Evolutionary conservation across 2,888 invertebrate species (phyloP).

Genomic region (Aquatica leii): DNA sequence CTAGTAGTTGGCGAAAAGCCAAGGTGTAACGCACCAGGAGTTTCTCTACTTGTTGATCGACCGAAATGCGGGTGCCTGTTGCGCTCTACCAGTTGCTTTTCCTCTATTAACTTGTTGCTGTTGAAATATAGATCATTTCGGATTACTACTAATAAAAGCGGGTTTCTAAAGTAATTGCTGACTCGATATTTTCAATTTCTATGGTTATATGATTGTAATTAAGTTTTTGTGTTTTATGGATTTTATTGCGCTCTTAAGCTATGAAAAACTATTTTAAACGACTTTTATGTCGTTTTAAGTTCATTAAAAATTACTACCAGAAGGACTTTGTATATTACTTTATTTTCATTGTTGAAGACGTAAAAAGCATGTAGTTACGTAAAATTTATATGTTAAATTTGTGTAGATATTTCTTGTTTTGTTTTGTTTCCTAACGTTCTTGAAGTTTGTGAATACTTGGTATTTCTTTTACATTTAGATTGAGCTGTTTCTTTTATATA

Average conservation of each 20-base stretch:
- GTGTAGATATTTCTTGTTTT: too few relatives aligned
- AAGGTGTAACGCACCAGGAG: slow-evolving; percentile 31
- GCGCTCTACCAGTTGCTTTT: slow-evolving; percentile 47
- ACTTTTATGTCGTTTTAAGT: neutral
- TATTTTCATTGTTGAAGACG: too few relatives aligned
- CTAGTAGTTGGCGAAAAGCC: slow-evolving; percentile 45
- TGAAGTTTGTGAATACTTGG: too few relatives aligned
- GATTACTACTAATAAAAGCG: slow-evolving; percentile 9
- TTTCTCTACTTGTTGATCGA: slow-evolving; percentile 51
- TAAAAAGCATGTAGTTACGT: too few relatives aligned
- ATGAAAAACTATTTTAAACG: slow-evolving; percentile 1
- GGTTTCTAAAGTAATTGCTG: slow-evolving; percentile 1
- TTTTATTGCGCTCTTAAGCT: neutral
- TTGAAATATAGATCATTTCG: slow-evolving; percentile 10
- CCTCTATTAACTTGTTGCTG: slow-evolving; percentile 48
- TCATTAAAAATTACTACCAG: too few relatives aligned
- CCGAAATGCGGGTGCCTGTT: slow-evolving; percentile 27
- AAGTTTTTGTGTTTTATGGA: slow-evolving; percentile 7
- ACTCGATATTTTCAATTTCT: too few relatives aligned
- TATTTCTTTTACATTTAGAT: too few relatives aligned
- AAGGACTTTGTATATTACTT: too few relatives aligned
- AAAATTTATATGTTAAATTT: too few relatives aligned
- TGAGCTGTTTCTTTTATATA: too few relatives aligned
- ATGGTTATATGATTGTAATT: slow-evolving; percentile 8
- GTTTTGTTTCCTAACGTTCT: too few relatives aligned